Evolutionary conservation across 2,888 invertebrate genomes (phyloP), one percentile per base, ranked within the genome.

Genomic region (Yponomeuta plumbellus): DNA sequence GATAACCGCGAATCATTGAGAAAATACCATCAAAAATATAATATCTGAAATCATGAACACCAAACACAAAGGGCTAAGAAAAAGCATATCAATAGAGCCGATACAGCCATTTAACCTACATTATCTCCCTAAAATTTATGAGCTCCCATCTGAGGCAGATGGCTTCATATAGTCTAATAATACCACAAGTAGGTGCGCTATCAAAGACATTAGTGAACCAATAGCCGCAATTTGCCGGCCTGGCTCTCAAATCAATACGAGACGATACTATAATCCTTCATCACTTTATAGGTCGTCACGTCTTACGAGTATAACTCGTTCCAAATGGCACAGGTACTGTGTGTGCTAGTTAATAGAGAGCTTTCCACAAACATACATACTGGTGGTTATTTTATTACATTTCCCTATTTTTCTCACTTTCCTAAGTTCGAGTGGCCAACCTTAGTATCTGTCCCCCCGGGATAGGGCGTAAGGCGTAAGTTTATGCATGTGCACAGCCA

Each of bases 251-350:
- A 52, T 52, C 17, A 13, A 52, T 52, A 52, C 44, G 44, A 52
- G 5, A 52, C 17, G 13, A 52, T 52, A 52, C 44, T 52, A 52
- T 52, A 52, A 52, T 52, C 17, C 44, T 52, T 52, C 44, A 52
- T 52, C 44, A 52, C 44, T 52, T 52, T 52, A 52, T 52, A 52
- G 44, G 44, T 52, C 44, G 44, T 52, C 44, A 52, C 44, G 44
- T 52, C 17, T 17, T 17, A 6, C 8, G n/a, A n/a, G n/a, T n/a
- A n/a, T 34, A 34, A 34, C 8, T 34, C 8, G 34, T 34, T 34
- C 34, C 34, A 34, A 34, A 34, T 34, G 1, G 34, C 34, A 34
- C 34, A 10, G 5, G 34, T 34, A 34, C 34, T 34, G 34, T 1
- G 6, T 34, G 34, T 34, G 34, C 34, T 34, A 8, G 34, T 34